Conservation (phyloP, 2,113 vertebrate species). For the Actenoides lindsayi region DNA sequence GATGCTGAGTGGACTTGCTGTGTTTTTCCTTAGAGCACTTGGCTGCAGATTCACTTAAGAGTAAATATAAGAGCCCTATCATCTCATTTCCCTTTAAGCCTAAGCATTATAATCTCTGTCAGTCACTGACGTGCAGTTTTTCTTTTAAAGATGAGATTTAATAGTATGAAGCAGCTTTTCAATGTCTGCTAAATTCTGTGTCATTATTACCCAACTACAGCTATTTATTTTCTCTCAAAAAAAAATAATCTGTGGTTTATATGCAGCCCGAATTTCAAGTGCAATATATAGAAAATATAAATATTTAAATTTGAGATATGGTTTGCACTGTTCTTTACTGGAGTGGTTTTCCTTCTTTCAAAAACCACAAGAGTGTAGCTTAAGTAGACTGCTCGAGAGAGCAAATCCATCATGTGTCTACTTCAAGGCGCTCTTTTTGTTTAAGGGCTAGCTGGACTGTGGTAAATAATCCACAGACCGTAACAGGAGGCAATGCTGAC, state of each 20-base stretch:
- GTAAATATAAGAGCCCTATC: slow-evolving; percentile 11
- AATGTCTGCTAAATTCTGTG: neutral
- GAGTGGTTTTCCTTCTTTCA: slow-evolving; percentile 27
- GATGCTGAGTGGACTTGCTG: slow-evolving; percentile 39
- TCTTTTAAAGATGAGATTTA: neutral
- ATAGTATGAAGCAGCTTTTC: neutral
- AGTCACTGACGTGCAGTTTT: slow-evolving; percentile 2
- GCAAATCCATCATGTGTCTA: neutral
- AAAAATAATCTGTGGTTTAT: neutral
- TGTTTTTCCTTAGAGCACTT: slow-evolving; percentile 45
- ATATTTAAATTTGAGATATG: slow-evolving; percentile 9
- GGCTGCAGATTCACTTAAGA: slow-evolving; percentile 35
- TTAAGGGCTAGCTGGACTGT: neutral
- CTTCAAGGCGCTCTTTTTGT: neutral
- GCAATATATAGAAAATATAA: slow-evolving; percentile 12
- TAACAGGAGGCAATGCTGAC: neutral
- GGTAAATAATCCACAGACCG: slow-evolving; percentile 32
- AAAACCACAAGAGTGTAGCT: slow-evolving; percentile 8
- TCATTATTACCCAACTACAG: neutral
- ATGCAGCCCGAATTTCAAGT: neutral
- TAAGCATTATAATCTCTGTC: neutral
- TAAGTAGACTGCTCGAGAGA: neutral
- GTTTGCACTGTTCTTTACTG: slow-evolving; percentile 1
- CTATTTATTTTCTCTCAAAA: neutral
- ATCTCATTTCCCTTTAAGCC: slow-evolving; percentile 4